phyloP scores from a whole-genome alignment of 2,113 vertebrate genomes.

The Phylloscopus whistleri region DNA sequence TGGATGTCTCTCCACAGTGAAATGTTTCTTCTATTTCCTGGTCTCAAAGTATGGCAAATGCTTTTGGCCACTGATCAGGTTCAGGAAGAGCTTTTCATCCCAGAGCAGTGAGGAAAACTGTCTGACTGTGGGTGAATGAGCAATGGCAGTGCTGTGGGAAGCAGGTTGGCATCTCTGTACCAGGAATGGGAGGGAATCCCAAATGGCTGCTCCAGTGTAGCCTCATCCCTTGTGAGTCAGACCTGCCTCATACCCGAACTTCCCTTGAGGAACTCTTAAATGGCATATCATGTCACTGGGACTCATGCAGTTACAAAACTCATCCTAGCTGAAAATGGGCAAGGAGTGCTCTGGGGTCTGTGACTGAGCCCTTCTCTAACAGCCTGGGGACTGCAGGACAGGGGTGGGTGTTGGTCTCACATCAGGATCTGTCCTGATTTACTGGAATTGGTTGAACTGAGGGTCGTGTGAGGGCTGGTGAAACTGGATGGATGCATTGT shows the following conservation, averaged over 20 bases:
- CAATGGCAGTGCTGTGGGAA: background rate
- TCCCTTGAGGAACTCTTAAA: background rate
- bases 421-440: background rate
- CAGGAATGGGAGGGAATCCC: background rate
- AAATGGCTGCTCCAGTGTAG: background rate
- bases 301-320: background rate
- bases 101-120: background rate
- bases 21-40: background rate
- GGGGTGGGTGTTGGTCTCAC: background rate
- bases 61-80: background rate
- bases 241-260: background rate
- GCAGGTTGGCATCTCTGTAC: background rate
- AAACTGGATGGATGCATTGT: background rate
- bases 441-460: background rate
- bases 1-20: background rate
- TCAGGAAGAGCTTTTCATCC: background rate
- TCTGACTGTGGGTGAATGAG: background rate
- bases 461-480: background rate
- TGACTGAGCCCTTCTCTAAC: background rate
- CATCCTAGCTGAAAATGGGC: background rate
- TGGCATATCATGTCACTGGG: background rate
- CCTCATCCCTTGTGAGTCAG: background rate
- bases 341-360: background rate
- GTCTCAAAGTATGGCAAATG: background rate
- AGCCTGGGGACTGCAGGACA: background rate